Conservation (phyloP, 92 coral and sea anemone genomes). For the Zoanthus solanderi region DNA sequence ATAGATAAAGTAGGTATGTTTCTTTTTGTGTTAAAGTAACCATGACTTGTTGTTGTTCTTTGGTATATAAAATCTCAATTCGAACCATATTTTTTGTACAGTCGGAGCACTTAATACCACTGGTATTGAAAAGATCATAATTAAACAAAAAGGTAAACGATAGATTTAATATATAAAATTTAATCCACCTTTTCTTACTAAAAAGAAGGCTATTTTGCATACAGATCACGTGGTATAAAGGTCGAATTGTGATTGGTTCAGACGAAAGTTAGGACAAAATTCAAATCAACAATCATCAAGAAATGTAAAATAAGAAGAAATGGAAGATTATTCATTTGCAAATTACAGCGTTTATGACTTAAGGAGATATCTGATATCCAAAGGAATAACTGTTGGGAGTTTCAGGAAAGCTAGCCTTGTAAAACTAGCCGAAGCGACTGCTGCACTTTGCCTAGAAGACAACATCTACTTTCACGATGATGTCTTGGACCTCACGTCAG, state of each 20-base stretch:
- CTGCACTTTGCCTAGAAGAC: background rate
- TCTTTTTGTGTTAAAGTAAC: background rate
- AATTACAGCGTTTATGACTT: background rate
- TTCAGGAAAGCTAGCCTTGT: too few species aligned
- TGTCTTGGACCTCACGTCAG: background rate
- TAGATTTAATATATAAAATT: background rate
- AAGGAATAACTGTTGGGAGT: background rate
- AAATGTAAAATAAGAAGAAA: background rate
- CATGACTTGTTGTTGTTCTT: background rate
- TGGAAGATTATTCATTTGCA: background rate
- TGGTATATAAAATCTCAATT: slow-evolving; percentile 1
- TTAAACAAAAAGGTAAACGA: slow-evolving; percentile 32
- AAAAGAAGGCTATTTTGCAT: too few species aligned
- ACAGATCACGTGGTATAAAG: too few species aligned
- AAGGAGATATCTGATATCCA: background rate
- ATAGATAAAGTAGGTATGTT: too few species aligned
- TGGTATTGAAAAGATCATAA: slow-evolving; percentile 30
- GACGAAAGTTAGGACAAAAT: too few species aligned
- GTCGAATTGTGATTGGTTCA: too few species aligned
- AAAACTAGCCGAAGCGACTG: background rate
- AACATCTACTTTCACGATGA: background rate
- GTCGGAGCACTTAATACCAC: slow-evolving; percentile 35
- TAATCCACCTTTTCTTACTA: background rate
- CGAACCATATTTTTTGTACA: slow-evolving; percentile 32
- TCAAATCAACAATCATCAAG: background rate